Evolutionary conservation across 2,888 invertebrate species (phyloP).

Genomic region (Spisula solida): DNA sequence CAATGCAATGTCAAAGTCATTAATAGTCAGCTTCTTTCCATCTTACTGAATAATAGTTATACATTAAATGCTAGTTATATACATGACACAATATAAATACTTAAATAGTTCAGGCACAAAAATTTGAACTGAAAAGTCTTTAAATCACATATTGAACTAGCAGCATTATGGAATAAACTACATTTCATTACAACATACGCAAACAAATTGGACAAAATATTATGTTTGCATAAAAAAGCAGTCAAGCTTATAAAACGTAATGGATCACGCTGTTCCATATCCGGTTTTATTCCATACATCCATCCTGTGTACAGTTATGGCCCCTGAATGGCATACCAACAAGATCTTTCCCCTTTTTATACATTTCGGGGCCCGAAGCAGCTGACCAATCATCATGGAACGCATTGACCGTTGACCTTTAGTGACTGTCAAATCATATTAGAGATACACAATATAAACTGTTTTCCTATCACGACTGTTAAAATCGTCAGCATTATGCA

Average conservation of each 20-base stretch:
- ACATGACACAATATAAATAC: slow-evolving; percentile 1
- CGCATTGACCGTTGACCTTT: slow-evolving; percentile 28
- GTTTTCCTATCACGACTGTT: slow-evolving; percentile 51
- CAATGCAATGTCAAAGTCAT: neutral
- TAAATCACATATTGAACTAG: neutral
- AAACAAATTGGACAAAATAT: slow-evolving; percentile 18
- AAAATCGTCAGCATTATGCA: slow-evolving; percentile 50
- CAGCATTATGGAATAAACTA: slow-evolving; percentile 3
- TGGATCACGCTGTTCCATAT: neutral
- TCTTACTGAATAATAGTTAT: slow-evolving; percentile 4
- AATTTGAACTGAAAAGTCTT: neutral
- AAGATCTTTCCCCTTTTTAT: neutral
- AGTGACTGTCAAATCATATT: slow-evolving; percentile 42
- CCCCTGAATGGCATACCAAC: neutral
- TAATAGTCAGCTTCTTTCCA: neutral
- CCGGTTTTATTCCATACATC: neutral
- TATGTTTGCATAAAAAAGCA: slow-evolving; percentile 9
- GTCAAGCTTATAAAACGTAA: neutral
- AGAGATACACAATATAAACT: slow-evolving; percentile 53
- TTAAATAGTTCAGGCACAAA: slow-evolving; percentile 13
- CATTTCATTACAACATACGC: neutral
- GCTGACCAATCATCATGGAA: slow-evolving; percentile 43
- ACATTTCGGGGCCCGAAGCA: slow-evolving; percentile 36
- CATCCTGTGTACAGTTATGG: neutral
- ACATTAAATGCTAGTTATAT: slow-evolving; percentile 12